phyloP scores from a whole-genome alignment of 92 coral and sea anemone species.

The Nematostella vectensis region DNA sequence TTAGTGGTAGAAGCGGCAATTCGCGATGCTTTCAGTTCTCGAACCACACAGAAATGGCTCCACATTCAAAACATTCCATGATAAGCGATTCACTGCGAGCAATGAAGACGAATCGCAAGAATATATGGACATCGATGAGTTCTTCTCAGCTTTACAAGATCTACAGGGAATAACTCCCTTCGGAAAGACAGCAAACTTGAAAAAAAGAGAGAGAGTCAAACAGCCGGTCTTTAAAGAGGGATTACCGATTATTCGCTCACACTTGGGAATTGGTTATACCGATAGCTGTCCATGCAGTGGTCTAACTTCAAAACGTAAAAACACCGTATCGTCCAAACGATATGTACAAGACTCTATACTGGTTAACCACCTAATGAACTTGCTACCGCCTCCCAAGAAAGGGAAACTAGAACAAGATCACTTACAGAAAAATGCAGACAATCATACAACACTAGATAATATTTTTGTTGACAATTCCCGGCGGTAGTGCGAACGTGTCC shows the following conservation, averaged over 20 bases:
- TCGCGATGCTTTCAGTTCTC: too few species aligned
- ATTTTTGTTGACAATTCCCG: too few species aligned
- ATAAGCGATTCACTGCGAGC: too few species aligned
- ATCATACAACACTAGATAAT: too few species aligned
- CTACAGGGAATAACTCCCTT: constrained; percentile 17
- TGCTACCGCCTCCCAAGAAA: constrained; percentile 15
- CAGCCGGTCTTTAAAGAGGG: background rate
- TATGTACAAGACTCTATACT: constrained; percentile 13
- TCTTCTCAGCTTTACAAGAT: constrained; percentile 16
- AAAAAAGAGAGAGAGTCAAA: background rate
- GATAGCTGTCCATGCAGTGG: constrained; percentile 27
- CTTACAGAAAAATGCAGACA: too few species aligned
- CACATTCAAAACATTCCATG: too few species aligned
- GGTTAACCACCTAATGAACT: constrained; percentile 15
- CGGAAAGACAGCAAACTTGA: constrained; percentile 4
- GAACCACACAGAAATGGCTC: too few species aligned
- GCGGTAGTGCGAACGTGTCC: too few species aligned
- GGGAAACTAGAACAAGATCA: too few species aligned
- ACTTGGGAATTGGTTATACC: background rate
- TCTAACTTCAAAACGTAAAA: background rate
- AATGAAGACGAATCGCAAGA: constrained; percentile 16
- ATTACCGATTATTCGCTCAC: constrained; percentile 11
- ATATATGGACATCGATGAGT: constrained; percentile 29
- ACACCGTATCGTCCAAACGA: background rate
- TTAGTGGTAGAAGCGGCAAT: too few species aligned